A percentile compares a stretch with the other conserved stretches of the same genome.
Evolutionary conservation across 2,797 vertebrate genomes (phyloP).

Genomic region (Botia kubotai): DNA sequence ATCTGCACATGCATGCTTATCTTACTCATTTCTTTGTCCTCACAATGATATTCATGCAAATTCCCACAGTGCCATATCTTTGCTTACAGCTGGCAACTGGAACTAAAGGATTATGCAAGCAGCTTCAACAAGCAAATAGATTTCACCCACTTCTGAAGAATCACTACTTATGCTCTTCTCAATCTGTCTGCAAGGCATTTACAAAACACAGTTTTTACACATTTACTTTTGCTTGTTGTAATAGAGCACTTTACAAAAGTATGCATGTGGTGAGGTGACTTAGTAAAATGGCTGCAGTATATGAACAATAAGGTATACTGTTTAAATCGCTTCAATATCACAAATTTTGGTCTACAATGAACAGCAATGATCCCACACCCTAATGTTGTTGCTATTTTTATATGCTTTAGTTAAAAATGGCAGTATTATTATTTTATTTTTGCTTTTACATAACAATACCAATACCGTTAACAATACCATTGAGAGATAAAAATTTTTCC

Average conservation of each 20-base stretch:
- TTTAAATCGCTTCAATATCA: constrained; percentile 28
- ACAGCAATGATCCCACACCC: neutral
- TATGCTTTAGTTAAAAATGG: neutral
- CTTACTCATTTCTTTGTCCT: constrained; percentile 85
- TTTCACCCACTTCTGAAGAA: constrained; percentile 85
- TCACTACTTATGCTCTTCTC: constrained; percentile 76
- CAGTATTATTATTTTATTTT: neutral
- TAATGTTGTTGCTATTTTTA: neutral
- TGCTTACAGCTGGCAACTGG: constrained; percentile 91
- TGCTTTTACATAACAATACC: neutral
- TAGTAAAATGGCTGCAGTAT: neutral
- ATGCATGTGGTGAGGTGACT: constrained; percentile 47
- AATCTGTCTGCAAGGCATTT: constrained; percentile 80
- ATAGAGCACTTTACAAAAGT: constrained; percentile 65
- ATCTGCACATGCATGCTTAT: constrained; percentile 79
- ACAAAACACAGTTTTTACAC: constrained; percentile 68
- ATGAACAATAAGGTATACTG: constrained; percentile 6
- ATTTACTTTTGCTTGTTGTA: constrained; percentile 74
- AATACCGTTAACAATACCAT: neutral
- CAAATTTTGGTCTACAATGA: neutral
- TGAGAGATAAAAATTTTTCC: neutral
- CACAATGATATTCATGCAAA: constrained; percentile 82
- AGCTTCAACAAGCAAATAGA: constrained; percentile 86
- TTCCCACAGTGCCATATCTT: constrained; percentile 88
- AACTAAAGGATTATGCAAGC: constrained; percentile 93